A percentile compares a stretch with the other conserved stretches of the same genome.
phyloP scores from a whole-genome alignment of 2,797 vertebrate species.

The Hyperoplus immaculatus region DNA sequence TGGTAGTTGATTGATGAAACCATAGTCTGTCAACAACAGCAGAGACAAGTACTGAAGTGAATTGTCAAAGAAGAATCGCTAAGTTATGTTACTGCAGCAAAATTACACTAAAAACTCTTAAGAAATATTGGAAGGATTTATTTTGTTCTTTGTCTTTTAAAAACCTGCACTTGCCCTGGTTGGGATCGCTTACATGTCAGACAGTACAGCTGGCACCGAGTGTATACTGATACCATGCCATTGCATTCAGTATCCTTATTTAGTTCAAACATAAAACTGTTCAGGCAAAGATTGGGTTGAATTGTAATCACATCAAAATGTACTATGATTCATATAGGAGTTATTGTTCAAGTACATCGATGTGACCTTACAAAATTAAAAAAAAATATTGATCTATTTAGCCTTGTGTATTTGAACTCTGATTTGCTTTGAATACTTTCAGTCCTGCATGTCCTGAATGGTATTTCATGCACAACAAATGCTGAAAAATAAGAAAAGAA shows the following conservation, averaged over 20 bases:
- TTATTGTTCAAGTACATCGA: neutral
- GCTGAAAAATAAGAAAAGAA: slow-evolving; percentile 4
- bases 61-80: slow-evolving; percentile 87
- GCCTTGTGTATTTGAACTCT: neutral
- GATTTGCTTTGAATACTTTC: neutral
- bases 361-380: slow-evolving; percentile 2
- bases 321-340: neutral
- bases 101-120: neutral
- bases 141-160: slow-evolving; percentile 18
- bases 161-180: slow-evolving; percentile 27
- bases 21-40: slow-evolving; percentile 6
- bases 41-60: slow-evolving; percentile 66
- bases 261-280: slow-evolving; percentile 18
- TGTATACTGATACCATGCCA: neutral
- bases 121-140: neutral
- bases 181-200: slow-evolving; percentile 3
- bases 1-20: slow-evolving; percentile 2
- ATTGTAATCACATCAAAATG: neutral
- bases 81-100: slow-evolving; percentile 40
- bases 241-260: neutral
- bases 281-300: neutral
- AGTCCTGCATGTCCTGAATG: slow-evolving; percentile 2
- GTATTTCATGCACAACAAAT: slow-evolving; percentile 8
- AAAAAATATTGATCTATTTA: neutral
- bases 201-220: neutral